These are phyloP conservation scores for Leptothorax acervorum DNA, from an alignment of 2,888 invertebrate species.

Conservation along the genomic window DNA sequence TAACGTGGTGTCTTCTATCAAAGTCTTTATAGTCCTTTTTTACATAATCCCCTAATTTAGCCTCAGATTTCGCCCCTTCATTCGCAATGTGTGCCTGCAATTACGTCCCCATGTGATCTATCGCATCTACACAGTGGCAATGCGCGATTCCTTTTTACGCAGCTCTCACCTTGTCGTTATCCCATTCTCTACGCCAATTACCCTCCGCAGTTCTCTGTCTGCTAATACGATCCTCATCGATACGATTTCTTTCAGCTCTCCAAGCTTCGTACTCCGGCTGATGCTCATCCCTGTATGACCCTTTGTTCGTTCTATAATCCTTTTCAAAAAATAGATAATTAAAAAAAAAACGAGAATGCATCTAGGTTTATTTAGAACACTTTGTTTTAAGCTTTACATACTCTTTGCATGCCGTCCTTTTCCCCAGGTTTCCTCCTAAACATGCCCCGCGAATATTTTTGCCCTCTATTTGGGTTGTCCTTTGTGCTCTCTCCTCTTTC, in stretches of 20 bases:
- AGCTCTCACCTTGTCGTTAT: constrained; percentile 82
- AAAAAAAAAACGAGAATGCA: neutral
- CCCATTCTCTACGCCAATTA: constrained; percentile 86
- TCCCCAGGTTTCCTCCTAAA: constrained; percentile 73
- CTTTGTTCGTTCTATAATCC: constrained; percentile 69
- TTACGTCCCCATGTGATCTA: neutral
- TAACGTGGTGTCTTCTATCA: constrained; percentile 76
- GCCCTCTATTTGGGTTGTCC: constrained; percentile 76
- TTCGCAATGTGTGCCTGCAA: constrained; percentile 70
- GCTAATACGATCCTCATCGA: constrained; percentile 85
- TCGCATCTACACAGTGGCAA: neutral
- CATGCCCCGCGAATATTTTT: constrained; percentile 71
- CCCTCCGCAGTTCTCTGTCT: constrained; percentile 85
- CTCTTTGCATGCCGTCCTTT: constrained; percentile 75
- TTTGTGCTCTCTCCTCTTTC: constrained; percentile 65
- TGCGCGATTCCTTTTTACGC: neutral
- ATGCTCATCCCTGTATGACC: constrained; percentile 74
- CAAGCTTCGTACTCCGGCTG: constrained; percentile 85
- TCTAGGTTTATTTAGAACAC: neutral
- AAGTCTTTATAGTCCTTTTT: constrained; percentile 77
- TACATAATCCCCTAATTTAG: constrained; percentile 62
- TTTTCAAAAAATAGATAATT: constrained; percentile 32
- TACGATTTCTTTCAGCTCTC: constrained; percentile 85
- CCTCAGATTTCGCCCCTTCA: constrained; percentile 64
- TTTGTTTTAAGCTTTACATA: constrained; percentile 49